Evolutionary conservation across 2,888 invertebrate species (phyloP).

Genomic region (Xanthorhoe spadicearia): DNA sequence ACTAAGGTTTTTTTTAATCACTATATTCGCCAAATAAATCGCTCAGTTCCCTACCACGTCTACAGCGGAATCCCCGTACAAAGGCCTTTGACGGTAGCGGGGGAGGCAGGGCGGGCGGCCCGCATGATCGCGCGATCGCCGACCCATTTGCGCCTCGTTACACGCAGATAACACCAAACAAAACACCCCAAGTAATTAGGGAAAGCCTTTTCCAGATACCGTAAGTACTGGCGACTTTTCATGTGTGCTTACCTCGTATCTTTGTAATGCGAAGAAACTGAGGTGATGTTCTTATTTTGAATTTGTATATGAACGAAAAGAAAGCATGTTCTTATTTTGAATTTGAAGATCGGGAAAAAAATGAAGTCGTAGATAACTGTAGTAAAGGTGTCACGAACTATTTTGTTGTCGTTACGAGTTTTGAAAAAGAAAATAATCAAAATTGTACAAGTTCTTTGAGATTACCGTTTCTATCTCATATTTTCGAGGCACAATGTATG

Average conservation of each 20-base stretch:
- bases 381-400: too few species aligned
- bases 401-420: too few species aligned
- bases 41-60: constrained; percentile 53
- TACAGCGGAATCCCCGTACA: constrained; percentile 63
- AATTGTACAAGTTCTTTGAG: too few species aligned
- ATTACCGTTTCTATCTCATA: too few species aligned
- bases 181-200: constrained; percentile 84
- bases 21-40: constrained; percentile 9
- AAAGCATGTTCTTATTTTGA: neutral
- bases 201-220: constrained; percentile 83
- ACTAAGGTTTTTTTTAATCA: neutral
- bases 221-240: constrained; percentile 74
- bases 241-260: constrained; percentile 30
- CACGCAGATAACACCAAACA: constrained; percentile 84
- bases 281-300: neutral
- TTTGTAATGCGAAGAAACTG: neutral
- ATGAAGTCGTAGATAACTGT: too few species aligned
- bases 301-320: too few species aligned
- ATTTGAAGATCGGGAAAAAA: neutral
- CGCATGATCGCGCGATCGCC: constrained; percentile 82
- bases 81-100: constrained; percentile 79
- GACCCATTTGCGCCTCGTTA: constrained; percentile 84
- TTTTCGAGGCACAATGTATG: too few species aligned
- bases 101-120: constrained; percentile 68
- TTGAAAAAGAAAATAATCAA: too few species aligned